Base-by-base conservation (phyloP, 2,113 vertebrate species). In the Labrus mixtus region DNA sequence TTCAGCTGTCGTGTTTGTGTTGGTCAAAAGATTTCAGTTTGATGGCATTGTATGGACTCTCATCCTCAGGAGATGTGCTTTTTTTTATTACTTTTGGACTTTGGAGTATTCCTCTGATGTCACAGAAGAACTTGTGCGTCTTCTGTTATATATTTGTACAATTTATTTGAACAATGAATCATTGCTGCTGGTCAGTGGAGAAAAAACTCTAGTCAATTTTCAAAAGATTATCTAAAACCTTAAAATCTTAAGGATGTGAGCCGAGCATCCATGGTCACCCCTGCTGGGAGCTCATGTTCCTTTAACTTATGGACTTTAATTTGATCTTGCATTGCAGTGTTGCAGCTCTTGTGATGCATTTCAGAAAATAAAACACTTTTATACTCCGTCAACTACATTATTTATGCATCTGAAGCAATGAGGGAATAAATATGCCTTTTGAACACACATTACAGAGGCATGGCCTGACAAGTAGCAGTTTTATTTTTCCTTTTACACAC, bases 361-460 rank as follows among this genome's bases (percentile, higher is more conserved):
- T 84, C 73, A 88, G 58, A 84, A 91, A 89, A 88, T 82, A 78
- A 90, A 89, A 89, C 79, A 53, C 65, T 92, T 91, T 90, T 73
- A 78, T 84, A 82, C 61, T 72, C 63, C 70, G 60, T 62, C 25
- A 33, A 29, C 83, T 90, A 63, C 88, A 94, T 94, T 64, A 92
- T 94, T 87, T 74, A 93, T 92, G 86, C 66, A 75, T 79, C 46
- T 61, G 56, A 68, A 63, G 55, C 75, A 86, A 79, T 87, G 70
- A 53, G 90, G 86, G 89, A 87, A 91, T 90, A 91, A 86, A 92
- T 90, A 89, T 70, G 79, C 76, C 73, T 88, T 92, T 92, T 92
- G 81, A 90, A 88, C 83, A 75, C 78, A 85, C 57, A 78, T 92
- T 91, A 91, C 78, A 87, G 81, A 90, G 82, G 76, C 83, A 68